Evolutionary conservation across 2,888 invertebrate species (phyloP), one percentile per base, ranked within the genome.

Genomic region (Biston stratarius): DNA sequence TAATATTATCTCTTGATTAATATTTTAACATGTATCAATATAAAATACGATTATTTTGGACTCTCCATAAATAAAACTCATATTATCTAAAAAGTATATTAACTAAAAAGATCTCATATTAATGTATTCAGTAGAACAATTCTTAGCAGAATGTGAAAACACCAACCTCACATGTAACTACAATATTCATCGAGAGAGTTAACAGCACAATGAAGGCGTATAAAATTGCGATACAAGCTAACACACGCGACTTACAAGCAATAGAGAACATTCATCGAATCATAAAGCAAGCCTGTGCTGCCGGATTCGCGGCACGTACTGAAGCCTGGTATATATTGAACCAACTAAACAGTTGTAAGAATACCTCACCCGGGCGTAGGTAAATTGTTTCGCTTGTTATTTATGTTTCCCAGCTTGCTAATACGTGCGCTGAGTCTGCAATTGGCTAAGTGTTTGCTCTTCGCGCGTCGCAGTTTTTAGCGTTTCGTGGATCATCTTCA

Each of bases 271-370:
- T 83, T 87, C 85, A 84, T 84, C 85, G 86, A 83, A 84, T 88
- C 85, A 85, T 88, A 88, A 87, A 85, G 77, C 82, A 81, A 75
- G 77, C 72, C 68, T 49, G 63, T 62, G 68, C 45, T 69, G 79
- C 71, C 62, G 76, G 82, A 92, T 92, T 91, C 92, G 74, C 70
- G 77, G 83, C 92, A 92, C 92, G 91, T 91, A 81, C 75, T 77
- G 70, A 74, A 76, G 80, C 79, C 81, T 85, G 86, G 90, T 89
- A 85, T 90, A 87, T 90, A 91, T 90, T 89, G 89, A 91, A 90
- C 91, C 88, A 90, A 91, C 91, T 90, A 90, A 91, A 92, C 92
- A 89, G 90, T 85, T 91, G 91, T 91, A 91, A 92, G 91, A 92
- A 91, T 90, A 90, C 88, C 91, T 90, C 86, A 87, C 86, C 81